A percentile compares a stretch with the other conserved stretches of the same genome.
Evolutionary conservation across 2,113 vertebrate genomes (phyloP).

Genomic region (Arizona elegans): DNA sequence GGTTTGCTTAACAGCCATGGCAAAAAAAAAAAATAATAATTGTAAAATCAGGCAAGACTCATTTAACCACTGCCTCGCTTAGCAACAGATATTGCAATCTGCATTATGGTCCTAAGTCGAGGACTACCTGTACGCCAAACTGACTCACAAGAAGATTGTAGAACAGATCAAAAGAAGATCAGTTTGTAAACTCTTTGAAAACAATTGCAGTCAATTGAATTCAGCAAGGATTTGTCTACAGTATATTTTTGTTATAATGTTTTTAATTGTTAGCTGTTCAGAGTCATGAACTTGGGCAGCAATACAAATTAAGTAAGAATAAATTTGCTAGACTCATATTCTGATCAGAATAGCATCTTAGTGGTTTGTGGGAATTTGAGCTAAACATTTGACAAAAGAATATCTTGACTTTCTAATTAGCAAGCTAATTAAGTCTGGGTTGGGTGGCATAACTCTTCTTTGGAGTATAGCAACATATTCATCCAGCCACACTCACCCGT

Average conservation of each 20-base stretch:
- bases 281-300: background rate
- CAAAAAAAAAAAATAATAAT: no score
- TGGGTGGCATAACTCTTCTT: background rate
- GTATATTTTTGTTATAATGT: background rate
- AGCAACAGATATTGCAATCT: no score
- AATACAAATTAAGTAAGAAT: background rate
- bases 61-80: no score
- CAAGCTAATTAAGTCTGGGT: background rate
- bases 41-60: no score
- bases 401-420: background rate
- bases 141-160: background rate
- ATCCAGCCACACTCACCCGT: background rate
- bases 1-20: no score
- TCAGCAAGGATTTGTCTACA: background rate
- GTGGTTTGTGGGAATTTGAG: background rate
- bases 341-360: background rate
- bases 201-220: background rate
- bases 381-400: background rate
- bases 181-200: background rate
- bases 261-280: background rate
- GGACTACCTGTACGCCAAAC: background rate
- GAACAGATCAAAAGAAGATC: background rate
- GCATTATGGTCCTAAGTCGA: background rate
- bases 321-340: background rate
- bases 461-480: background rate